These are phyloP conservation scores for Liopterus haemorrhoidalis DNA, from an alignment of 2,888 invertebrate genomes.

Conservation along the genomic window DNA sequence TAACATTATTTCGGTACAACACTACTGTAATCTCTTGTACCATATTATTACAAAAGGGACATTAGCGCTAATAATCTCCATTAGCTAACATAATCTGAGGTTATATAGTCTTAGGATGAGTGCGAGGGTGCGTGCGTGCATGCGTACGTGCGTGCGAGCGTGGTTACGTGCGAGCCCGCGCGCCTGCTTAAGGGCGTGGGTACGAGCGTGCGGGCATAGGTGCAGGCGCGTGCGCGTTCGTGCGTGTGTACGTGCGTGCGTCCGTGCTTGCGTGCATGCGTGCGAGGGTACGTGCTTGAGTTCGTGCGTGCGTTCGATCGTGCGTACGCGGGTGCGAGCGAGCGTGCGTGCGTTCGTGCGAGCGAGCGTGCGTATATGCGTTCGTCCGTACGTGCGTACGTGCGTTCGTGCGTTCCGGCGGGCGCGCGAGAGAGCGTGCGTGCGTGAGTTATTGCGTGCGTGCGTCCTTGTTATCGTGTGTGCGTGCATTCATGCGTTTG, in stretches of 20 bases:
- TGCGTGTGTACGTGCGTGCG: slow-evolving; percentile 10
- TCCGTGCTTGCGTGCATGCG: slow-evolving; percentile 10
- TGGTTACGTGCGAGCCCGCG: slow-evolving; percentile 9
- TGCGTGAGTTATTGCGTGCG: slow-evolving; percentile 17
- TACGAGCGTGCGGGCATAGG: slow-evolving; percentile 10
- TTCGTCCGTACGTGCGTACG: slow-evolving; percentile 19
- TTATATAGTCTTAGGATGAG: too few species aligned
- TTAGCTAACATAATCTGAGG: too few species aligned
- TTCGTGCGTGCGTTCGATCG: too few species aligned
- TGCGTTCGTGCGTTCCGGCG: slow-evolving; percentile 18
- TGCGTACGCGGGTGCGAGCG: slow-evolving; percentile 13
- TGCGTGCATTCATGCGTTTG: slow-evolving; percentile 17
- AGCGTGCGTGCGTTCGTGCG: slow-evolving; percentile 17
- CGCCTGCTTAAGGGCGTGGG: slow-evolving; percentile 8
- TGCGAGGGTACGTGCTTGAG: slow-evolving; percentile 9
- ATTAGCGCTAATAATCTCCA: too few species aligned
- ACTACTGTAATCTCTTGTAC: too few species aligned
- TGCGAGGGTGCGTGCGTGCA: slow-evolving; percentile 14
- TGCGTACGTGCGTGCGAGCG: slow-evolving; percentile 15
- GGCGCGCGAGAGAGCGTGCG: slow-evolving; percentile 17
- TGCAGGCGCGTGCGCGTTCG: slow-evolving; percentile 11
- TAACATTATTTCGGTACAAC: too few species aligned
- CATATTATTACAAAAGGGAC: too few species aligned
- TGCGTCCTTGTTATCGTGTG: slow-evolving; percentile 16
- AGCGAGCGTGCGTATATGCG: slow-evolving; percentile 19